Evolutionary conservation across 2,113 vertebrate genomes (phyloP).

Genomic region (Casuarius casuarius): DNA sequence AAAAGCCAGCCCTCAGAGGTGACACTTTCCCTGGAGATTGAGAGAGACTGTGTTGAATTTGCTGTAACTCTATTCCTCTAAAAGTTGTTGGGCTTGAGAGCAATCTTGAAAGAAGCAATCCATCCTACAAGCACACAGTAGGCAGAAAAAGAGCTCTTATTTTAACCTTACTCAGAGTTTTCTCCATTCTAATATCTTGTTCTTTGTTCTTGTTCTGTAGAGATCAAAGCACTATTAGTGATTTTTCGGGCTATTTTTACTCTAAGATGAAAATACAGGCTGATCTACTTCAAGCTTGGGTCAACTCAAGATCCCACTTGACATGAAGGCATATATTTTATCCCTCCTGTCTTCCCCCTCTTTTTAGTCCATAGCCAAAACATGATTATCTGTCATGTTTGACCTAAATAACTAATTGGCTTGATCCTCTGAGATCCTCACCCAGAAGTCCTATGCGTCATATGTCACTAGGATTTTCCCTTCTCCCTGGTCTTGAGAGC

Average conservation of each 20-base stretch:
- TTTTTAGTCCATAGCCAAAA: neutral
- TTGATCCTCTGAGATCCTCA: neutral
- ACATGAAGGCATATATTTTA: neutral
- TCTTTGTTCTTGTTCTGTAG: neutral
- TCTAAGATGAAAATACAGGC: neutral
- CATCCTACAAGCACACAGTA: neutral
- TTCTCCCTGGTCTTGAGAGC: neutral
- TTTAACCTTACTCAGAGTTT: neutral
- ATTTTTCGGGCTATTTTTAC: neutral
- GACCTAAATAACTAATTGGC: neutral
- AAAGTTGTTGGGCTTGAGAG: neutral
- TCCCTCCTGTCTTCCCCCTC: neutral
- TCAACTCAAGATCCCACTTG: neutral
- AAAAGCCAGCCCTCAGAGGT: neutral
- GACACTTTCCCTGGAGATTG: neutral
- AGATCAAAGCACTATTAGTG: neutral
- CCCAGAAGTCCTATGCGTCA: neutral
- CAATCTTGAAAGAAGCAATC: neutral
- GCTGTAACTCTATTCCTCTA: neutral
- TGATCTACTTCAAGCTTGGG: neutral
- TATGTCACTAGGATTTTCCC: neutral
- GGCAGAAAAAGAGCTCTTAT: neutral
- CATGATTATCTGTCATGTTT: neutral
- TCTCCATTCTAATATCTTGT: neutral
- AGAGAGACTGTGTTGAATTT: neutral